A percentile compares a stretch with the other conserved stretches of the same genome.
These are phyloP conservation scores for Hepsetus odoe DNA, from an alignment of 2,113 vertebrate species.

Conservation along the genomic window DNA sequence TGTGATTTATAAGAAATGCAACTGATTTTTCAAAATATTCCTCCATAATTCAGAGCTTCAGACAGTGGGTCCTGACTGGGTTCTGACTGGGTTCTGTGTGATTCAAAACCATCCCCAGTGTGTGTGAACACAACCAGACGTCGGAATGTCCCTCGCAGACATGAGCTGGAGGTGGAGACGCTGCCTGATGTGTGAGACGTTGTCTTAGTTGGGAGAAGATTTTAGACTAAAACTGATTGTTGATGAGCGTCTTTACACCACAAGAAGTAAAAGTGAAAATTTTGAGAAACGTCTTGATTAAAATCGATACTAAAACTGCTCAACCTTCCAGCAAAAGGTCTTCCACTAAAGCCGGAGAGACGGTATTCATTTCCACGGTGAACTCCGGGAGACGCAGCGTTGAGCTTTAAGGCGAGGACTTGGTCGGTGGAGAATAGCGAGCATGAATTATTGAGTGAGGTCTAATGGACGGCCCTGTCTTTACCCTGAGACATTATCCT, in stretches of 20 bases:
- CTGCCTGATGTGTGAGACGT: too few relatives aligned
- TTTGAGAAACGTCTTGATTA: background rate
- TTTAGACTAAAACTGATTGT: background rate
- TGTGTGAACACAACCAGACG: too few relatives aligned
- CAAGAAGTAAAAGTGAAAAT: background rate
- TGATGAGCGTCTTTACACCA: background rate
- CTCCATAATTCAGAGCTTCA: too few relatives aligned
- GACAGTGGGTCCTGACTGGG: too few relatives aligned
- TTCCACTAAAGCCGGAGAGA: background rate
- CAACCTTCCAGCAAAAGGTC: background rate
- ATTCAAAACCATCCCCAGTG: too few relatives aligned
- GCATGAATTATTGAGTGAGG: slow-evolving; percentile 73
- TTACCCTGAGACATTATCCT: slow-evolving; percentile 27
- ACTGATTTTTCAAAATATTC: too few relatives aligned
- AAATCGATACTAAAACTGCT: background rate
- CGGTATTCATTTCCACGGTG: slow-evolving; percentile 42
- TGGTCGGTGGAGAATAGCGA: slow-evolving; percentile 42
- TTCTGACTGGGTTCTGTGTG: too few relatives aligned
- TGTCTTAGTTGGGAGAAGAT: too few relatives aligned
- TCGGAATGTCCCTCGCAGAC: too few relatives aligned
- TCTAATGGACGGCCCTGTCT: slow-evolving; percentile 47
- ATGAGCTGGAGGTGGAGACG: too few relatives aligned
- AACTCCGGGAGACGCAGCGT: slow-evolving; percentile 47
- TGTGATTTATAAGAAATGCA: too few relatives aligned
- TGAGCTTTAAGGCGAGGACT: slow-evolving; percentile 58